Conservation (phyloP, 92 coral and sea anemone genomes). For the Parazoanthus swiftii region DNA sequence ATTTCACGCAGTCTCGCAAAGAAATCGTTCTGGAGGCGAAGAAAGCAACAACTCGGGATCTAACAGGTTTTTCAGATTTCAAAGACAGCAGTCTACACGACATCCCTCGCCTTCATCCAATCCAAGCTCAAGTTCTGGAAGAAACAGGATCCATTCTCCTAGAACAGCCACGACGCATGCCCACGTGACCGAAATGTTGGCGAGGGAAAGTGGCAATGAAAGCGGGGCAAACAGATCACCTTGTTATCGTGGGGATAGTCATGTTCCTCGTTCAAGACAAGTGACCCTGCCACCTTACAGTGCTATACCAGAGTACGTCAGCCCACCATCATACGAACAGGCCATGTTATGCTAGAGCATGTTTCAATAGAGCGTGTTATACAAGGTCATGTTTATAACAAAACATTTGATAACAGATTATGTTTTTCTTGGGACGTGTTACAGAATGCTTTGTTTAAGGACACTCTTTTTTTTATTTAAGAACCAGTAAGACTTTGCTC, state of each 20-base stretch:
- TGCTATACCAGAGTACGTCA: not conserved
- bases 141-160: not conserved
- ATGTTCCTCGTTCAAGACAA: not conserved
- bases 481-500: no score
- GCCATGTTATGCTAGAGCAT: not conserved
- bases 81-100: constrained; percentile 20
- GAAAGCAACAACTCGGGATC: not conserved
- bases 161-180: not conserved
- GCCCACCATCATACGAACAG: constrained; percentile 20
- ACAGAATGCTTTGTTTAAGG: no score
- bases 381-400: no score
- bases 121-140: not conserved
- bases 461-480: no score
- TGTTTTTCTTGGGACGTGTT: no score
- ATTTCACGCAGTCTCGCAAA: not conserved
- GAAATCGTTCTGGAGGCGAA: not conserved
- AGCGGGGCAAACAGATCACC: not conserved
- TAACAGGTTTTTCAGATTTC: not conserved
- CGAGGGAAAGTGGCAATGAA: not conserved
- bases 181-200: not conserved
- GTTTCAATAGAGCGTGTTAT: not conserved
- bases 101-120: not conserved
- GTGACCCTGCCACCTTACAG: not conserved
- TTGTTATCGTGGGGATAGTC: not conserved
- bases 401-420: no score